Conservation (phyloP, 2,888 invertebrate genomes). For the Dolichomitus sp. region DNA sequence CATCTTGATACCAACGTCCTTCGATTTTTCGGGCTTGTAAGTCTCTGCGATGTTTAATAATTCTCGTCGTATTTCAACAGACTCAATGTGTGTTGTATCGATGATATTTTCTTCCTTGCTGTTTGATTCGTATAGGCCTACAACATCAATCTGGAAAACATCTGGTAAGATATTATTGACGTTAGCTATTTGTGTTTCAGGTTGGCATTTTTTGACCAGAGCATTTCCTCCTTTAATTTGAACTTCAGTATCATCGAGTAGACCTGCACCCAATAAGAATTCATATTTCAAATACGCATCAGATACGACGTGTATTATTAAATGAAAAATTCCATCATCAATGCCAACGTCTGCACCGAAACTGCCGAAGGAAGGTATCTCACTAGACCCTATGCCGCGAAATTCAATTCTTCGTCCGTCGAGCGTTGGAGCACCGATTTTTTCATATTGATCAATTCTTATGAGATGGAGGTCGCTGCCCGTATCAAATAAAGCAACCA, state of each 20-base stretch:
- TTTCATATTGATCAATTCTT: too few species aligned
- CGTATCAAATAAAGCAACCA: constrained; percentile 58
- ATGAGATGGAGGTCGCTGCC: constrained; percentile 65
- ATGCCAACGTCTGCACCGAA: too few species aligned
- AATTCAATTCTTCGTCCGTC: too few species aligned
- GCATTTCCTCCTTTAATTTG: constrained; percentile 15
- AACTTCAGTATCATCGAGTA: constrained; percentile 23
- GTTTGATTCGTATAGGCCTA: neutral
- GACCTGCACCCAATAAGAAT: constrained; percentile 53
- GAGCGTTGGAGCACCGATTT: too few species aligned
- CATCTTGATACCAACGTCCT: constrained; percentile 70
- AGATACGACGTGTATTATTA: constrained; percentile 52
- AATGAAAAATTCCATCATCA: constrained; percentile 39
- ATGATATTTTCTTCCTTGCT: neutral
- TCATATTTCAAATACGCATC: constrained; percentile 42
- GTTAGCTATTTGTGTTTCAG: neutral
- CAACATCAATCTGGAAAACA: constrained; percentile 21
- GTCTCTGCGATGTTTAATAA: constrained; percentile 51
- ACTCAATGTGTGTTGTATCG: constrained; percentile 3
- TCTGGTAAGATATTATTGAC: neutral
- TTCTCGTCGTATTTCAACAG: neutral
- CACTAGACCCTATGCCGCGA: too few species aligned
- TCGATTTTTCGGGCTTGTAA: constrained; percentile 69
- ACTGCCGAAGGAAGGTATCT: too few species aligned
- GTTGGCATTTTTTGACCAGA: neutral